phyloP scores from a whole-genome alignment of 2,113 vertebrate species.

The Charina bottae region DNA sequence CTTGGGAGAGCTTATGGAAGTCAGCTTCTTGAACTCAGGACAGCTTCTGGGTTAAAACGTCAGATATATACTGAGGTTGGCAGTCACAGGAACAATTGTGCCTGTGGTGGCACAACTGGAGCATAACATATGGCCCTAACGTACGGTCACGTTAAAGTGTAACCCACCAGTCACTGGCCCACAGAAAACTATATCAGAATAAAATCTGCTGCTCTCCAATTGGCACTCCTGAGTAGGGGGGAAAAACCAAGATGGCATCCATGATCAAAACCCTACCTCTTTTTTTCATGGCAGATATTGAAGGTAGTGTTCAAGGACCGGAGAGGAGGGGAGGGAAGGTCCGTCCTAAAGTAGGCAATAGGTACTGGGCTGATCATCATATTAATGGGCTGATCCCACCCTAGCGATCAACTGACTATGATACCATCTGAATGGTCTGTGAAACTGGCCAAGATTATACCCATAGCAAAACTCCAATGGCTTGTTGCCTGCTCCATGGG shows the following conservation, averaged over 20 bases:
- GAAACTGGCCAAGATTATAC: background rate
- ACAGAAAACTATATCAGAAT: background rate
- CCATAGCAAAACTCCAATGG: background rate
- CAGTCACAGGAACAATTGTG: background rate
- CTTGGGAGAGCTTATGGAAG: background rate
- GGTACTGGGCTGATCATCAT: background rate
- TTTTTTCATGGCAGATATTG: background rate
- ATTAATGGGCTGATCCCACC: background rate
- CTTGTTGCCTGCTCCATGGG: background rate
- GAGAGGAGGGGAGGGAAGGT: background rate
- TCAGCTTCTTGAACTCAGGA: background rate
- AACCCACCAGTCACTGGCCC: background rate
- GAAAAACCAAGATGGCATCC: background rate
- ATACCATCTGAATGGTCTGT: background rate
- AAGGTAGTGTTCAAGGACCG: background rate
- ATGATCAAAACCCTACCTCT: background rate
- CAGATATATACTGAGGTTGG: background rate
- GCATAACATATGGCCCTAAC: background rate
- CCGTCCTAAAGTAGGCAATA: background rate
- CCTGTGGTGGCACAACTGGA: background rate
- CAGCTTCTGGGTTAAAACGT: background rate
- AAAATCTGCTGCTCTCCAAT: background rate
- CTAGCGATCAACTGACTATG: background rate
- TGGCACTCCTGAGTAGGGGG: background rate
- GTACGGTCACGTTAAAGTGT: background rate